Conservation (phyloP, 2,888 invertebrate species). For the Petrolisthes cinctipes region DNA sequence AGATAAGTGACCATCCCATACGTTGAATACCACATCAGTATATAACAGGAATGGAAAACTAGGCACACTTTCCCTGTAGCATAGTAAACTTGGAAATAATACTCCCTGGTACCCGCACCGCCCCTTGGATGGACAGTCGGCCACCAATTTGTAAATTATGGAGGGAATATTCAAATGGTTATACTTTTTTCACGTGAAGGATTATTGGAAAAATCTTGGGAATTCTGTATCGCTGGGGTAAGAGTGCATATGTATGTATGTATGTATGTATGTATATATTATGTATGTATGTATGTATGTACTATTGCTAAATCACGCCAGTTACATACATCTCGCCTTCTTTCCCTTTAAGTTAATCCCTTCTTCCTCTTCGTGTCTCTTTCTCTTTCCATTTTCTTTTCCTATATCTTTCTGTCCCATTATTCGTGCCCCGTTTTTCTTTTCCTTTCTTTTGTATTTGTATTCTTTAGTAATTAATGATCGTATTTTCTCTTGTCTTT, state of each 20-base stretch:
- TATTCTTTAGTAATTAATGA: too few species aligned
- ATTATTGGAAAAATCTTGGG: constrained; percentile 38
- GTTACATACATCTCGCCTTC: not conserved
- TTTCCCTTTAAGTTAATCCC: not conserved
- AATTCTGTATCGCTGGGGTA: not conserved
- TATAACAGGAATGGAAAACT: too few species aligned
- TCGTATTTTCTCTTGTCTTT: not conserved
- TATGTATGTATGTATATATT: constrained; percentile 19
- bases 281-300: not conserved
- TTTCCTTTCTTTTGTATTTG: too few species aligned
- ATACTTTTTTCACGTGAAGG: constrained; percentile 31
- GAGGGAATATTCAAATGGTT: constrained; percentile 46
- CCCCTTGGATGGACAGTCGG: constrained; percentile 41
- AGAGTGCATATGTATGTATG: constrained; percentile 6
- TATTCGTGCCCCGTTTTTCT: not conserved
- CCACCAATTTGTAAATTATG: constrained; percentile 52
- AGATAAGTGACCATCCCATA: too few species aligned
- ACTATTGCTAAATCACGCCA: not conserved
- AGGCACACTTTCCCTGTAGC: too few species aligned
- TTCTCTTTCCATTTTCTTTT: not conserved
- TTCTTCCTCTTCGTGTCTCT: not conserved
- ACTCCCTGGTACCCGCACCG: not conserved
- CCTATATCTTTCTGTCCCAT: not conserved
- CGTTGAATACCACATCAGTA: too few species aligned
- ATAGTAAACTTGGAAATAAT: too few species aligned